Conservation (phyloP, 2,113 vertebrate genomes). For the Chaetodon auriga region DNA sequence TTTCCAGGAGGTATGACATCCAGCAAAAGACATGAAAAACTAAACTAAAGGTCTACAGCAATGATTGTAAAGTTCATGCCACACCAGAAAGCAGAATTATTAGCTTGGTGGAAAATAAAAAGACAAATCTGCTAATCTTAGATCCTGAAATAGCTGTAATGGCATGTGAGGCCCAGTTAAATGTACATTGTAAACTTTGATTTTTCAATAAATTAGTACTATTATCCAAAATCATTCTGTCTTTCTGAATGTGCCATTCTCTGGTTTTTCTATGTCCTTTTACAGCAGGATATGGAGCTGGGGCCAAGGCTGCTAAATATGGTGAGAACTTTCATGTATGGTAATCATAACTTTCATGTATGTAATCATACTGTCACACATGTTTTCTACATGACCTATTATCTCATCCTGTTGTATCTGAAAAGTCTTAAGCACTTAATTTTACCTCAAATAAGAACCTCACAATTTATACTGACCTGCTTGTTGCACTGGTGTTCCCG, state of each 20-base stretch:
- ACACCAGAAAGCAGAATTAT: background rate
- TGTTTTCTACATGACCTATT: background rate
- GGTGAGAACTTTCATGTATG: slow-evolving; percentile 58
- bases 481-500: slow-evolving; percentile 1
- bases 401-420: background rate
- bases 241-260: too few species aligned
- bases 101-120: background rate
- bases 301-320: slow-evolving; percentile 79
- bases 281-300: slow-evolving; percentile 60
- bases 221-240: background rate
- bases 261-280: background rate
- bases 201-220: background rate
- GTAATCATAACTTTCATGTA: too few species aligned
- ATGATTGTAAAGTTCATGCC: background rate
- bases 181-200: slow-evolving; percentile 3
- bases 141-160: background rate
- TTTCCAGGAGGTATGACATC: slow-evolving; percentile 66
- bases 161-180: background rate
- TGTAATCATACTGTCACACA: background rate
- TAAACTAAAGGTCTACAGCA: background rate
- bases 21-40: background rate
- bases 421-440: background rate
- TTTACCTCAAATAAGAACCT: background rate
- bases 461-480: background rate
- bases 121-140: background rate